These are phyloP conservation scores for Diabrotica undecimpunctata DNA, from an alignment of 1,140 invertebrate species.

Conservation along the genomic window DNA sequence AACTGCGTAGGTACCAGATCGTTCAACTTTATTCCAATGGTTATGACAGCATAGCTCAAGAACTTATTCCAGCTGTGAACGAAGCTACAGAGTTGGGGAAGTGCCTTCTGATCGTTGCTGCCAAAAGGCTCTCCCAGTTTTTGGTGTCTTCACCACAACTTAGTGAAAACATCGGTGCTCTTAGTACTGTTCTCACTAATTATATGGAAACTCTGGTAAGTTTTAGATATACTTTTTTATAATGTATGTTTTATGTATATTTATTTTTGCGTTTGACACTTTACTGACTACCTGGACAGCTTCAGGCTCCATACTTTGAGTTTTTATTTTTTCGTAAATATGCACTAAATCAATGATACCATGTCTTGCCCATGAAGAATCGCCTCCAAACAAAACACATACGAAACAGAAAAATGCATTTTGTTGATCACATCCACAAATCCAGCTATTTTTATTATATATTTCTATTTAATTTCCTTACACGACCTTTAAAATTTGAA, in stretches of 20 bases:
- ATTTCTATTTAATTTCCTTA: no score
- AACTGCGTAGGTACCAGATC: constrained; percentile 71
- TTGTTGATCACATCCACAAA: no score
- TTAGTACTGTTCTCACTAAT: constrained; percentile 63
- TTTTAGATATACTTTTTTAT: constrained; percentile 26
- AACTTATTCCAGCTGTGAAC: constrained; percentile 64
- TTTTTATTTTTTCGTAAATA: constrained; percentile 12
- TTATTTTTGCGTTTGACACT: neutral
- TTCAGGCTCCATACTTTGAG: constrained; percentile 4
- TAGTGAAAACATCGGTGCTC: constrained; percentile 61
- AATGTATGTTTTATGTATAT: neutral
- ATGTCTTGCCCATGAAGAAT: no score
- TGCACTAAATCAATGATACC: no score
- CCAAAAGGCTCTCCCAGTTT: constrained; percentile 65
- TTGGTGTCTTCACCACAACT: constrained; percentile 56
- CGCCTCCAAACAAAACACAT: no score
- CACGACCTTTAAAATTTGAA: no score
- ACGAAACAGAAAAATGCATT: no score
- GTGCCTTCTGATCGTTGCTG: constrained; percentile 66
- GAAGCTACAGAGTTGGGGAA: constrained; percentile 62
- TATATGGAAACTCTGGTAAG: constrained; percentile 71
- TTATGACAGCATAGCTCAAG: constrained; percentile 72
- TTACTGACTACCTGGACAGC: constrained; percentile 3
- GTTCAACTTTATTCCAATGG: constrained; percentile 72
- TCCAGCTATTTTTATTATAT: no score